phyloP scores from a whole-genome alignment of 2,888 invertebrate species.

The Drosophila helvetica region DNA sequence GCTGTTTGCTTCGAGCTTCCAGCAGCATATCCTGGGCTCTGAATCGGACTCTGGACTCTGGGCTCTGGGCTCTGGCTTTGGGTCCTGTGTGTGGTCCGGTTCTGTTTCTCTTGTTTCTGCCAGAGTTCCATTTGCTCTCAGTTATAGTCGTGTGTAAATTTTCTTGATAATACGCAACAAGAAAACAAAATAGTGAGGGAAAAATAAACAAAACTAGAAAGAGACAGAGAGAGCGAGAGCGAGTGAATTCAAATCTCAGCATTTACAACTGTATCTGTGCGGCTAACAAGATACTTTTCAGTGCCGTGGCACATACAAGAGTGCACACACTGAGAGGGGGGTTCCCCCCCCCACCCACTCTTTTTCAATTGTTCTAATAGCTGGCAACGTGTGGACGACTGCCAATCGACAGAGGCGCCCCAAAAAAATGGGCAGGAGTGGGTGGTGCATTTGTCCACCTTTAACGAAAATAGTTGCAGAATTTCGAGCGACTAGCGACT shows the following conservation, averaged over 20 bases:
- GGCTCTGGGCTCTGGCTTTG: neutral
- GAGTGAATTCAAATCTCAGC: conserved; percentile 62
- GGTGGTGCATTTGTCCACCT: conserved; percentile 47
- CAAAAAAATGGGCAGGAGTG: neutral
- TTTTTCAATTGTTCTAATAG: conserved; percentile 69
- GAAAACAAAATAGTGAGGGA: conserved; percentile 13
- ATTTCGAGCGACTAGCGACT: conserved; percentile 1
- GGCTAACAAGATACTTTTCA: conserved; percentile 67
- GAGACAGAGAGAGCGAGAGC: neutral
- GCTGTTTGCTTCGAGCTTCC: neutral
- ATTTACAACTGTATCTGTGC: conserved; percentile 61
- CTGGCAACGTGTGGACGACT: conserved; percentile 50
- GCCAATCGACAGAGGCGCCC: conserved; percentile 28
- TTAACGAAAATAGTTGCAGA: conserved; percentile 26
- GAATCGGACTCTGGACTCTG: no score
- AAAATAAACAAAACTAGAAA: neutral
- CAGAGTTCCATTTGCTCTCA: conserved; percentile 15
- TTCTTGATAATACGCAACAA: conserved; percentile 44
- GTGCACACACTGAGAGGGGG: neutral
- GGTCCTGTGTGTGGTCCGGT: neutral
- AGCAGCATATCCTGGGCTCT: neutral
- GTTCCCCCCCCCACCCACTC: conserved; percentile 21
- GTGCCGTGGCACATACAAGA: conserved; percentile 13
- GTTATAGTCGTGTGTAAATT: conserved; percentile 43
- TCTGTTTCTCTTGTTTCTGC: conserved; percentile 12